Evolutionary conservation across 1,140 invertebrate species (phyloP).

Genomic region (Oryzaephilus surinamensis): DNA sequence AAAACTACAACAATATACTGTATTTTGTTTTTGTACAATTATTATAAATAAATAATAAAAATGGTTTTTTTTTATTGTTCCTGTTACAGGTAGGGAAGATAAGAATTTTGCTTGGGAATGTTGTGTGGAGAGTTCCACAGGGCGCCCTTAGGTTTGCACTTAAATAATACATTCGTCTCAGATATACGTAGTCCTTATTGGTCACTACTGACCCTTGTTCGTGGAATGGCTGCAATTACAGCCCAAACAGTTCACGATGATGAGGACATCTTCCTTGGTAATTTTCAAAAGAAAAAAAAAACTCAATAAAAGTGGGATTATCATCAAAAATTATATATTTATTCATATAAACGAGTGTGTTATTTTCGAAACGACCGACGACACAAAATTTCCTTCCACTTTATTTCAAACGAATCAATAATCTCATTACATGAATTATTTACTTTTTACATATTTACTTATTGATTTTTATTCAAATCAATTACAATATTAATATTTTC

Average conservation of each 20-base stretch:
- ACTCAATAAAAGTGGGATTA: background rate
- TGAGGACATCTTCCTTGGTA: slow-evolving; percentile 37
- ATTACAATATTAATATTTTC: background rate
- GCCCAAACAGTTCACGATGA: slow-evolving; percentile 28
- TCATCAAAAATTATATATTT: background rate
- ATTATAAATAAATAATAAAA: too few species aligned
- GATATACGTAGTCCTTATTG: slow-evolving; percentile 34
- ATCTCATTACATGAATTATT: too few species aligned
- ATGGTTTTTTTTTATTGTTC: too few species aligned
- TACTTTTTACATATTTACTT: too few species aligned
- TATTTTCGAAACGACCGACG: too few species aligned
- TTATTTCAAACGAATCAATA: too few species aligned
- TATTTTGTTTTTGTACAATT: too few species aligned
- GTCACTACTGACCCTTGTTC: slow-evolving; percentile 32
- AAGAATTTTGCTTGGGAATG: slow-evolving; percentile 30
- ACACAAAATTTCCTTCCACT: too few species aligned
- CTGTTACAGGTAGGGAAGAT: slow-evolving; percentile 20
- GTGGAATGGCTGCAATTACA: slow-evolving; percentile 35
- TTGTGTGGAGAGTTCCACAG: slow-evolving; percentile 38
- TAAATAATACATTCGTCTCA: slow-evolving; percentile 20
- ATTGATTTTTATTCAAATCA: too few species aligned
- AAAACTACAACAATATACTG: too few species aligned
- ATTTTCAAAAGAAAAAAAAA: slow-evolving; percentile 16
- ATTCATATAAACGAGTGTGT: background rate
- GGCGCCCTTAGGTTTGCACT: slow-evolving; percentile 30